Percentiles rank a stretch among this genome's conserved stretches.
These are phyloP conservation scores for Suillia variegata DNA, from an alignment of 2,888 invertebrate genomes.

Conservation along the genomic window DNA sequence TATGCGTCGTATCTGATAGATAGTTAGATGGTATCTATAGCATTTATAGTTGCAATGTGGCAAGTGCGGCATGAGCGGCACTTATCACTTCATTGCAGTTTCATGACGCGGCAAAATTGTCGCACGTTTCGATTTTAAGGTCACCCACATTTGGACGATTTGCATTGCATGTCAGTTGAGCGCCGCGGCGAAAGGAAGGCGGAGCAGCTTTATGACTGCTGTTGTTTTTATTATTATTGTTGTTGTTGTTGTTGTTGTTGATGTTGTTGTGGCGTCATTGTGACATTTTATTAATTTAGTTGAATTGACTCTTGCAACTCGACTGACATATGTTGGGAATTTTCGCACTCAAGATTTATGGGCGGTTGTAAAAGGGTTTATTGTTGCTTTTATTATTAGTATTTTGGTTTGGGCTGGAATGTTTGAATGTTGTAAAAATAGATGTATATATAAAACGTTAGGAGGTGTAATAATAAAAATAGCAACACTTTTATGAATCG, in stretches of 20 bases:
- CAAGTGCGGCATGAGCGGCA: constrained; percentile 36
- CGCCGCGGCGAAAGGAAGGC: background rate
- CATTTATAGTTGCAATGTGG: background rate
- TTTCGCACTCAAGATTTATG: constrained; percentile 18
- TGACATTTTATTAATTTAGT: constrained; percentile 12
- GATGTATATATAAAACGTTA: no score
- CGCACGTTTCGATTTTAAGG: constrained; percentile 32
- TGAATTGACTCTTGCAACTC: no score
- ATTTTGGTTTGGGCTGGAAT: no score
- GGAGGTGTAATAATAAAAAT: no score
- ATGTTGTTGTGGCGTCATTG: background rate
- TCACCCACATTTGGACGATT: constrained; percentile 10
- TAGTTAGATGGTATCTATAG: background rate
- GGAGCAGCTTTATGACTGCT: background rate
- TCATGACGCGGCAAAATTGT: constrained; percentile 50
- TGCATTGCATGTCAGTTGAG: background rate
- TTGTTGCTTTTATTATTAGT: no score
- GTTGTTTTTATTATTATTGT: no score
- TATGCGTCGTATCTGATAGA: no score
- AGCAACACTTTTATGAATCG: no score
- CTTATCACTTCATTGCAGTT: constrained; percentile 54
- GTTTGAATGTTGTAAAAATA: no score
- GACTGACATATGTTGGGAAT: constrained; percentile 13
- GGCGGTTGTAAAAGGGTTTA: constrained; percentile 11
- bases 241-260: background rate